Conservation (phyloP, 2,888 invertebrate species). For the Parapristionchus giblindavisi region DNA sequence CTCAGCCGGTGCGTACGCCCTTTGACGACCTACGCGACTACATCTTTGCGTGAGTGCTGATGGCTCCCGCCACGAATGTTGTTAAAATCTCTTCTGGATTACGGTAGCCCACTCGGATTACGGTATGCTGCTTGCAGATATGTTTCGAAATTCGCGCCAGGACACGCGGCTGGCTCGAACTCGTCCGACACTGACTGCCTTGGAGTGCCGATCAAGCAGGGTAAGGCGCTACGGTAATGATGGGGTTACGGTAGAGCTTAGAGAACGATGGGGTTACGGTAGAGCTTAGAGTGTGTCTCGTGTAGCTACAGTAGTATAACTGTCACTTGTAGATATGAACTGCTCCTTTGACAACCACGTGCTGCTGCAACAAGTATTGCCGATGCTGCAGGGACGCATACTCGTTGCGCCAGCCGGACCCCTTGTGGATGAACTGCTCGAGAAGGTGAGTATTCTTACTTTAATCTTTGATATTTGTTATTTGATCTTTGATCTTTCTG, state of each 20-base stretch:
- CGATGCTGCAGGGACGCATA: slow-evolving; percentile 59
- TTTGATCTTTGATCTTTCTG: no score
- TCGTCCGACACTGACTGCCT: not conserved
- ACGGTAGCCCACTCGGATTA: not conserved
- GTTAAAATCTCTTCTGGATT: not conserved
- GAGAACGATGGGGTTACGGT: not conserved
- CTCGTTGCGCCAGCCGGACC: slow-evolving; percentile 60
- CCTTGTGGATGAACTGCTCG: slow-evolving; percentile 52
- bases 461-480: no score
- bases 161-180: no score
- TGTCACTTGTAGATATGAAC: not conserved
- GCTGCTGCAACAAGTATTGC: slow-evolving; percentile 46
- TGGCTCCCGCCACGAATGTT: not conserved
- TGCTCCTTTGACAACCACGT: slow-evolving; percentile 24
- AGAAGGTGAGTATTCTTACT: slow-evolving; percentile 40
- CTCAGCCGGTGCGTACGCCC: not conserved
- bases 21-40: not conserved
- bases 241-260: not conserved
- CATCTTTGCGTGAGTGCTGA: not conserved
- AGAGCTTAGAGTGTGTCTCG: not conserved
- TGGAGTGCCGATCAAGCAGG: not conserved
- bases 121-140: no score
- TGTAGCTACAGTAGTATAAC: not conserved
- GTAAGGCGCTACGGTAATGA: not conserved
- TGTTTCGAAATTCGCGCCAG: no score